These are phyloP conservation scores for Propithecus deckenii DNA, from an alignment of 2,797 vertebrate genomes.

Conservation along the genomic window DNA sequence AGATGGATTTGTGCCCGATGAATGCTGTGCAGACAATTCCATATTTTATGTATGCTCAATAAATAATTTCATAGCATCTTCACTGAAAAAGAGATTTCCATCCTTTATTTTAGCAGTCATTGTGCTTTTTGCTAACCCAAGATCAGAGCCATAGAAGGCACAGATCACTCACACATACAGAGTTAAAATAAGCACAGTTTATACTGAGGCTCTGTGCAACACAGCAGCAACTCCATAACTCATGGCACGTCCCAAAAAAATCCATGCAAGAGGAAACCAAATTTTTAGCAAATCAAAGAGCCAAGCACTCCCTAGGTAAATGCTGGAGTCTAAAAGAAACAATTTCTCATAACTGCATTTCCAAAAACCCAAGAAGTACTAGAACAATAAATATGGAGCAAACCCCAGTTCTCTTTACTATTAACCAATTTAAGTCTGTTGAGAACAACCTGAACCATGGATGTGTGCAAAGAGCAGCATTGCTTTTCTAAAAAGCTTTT, in stretches of 20 bases:
- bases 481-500: neutral
- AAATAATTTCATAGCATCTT: neutral
- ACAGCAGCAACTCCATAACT: neutral
- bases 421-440: neutral
- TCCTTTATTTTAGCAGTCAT: neutral
- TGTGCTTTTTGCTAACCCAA: neutral
- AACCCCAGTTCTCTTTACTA: neutral
- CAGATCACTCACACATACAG: neutral
- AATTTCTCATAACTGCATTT: neutral
- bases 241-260: neutral
- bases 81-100: neutral
- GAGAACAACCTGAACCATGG: neutral
- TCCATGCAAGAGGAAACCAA: neutral
- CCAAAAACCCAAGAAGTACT: neutral
- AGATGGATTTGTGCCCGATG: neutral
- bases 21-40: neutral
- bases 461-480: neutral
- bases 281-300: conserved; percentile 17
- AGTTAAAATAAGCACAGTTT: neutral
- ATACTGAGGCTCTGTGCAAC: neutral
- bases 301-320: neutral
- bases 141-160: neutral
- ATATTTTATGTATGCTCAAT: neutral
- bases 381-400: neutral
- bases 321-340: neutral